Conservation (phyloP, 2,888 invertebrate species). For the Molanna angustata region DNA sequence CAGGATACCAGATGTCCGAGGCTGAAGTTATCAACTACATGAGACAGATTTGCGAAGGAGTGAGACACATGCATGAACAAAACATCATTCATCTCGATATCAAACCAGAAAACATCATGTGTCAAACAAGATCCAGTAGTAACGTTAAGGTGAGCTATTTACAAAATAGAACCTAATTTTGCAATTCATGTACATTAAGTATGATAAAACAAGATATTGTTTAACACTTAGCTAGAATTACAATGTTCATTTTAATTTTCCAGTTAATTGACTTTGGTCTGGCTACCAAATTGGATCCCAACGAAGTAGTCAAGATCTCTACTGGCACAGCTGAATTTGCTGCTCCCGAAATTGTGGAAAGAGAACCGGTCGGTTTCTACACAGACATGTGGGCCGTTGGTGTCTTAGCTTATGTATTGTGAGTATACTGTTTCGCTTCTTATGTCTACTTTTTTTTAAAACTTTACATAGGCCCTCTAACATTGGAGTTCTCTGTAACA, state of each 20-base stretch:
- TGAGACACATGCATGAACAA: constrained; percentile 98
- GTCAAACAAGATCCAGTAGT: constrained; percentile 91
- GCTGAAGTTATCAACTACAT: constrained; percentile 99
- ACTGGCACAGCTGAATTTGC: constrained; percentile 99
- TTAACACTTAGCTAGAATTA: too few relatives aligned
- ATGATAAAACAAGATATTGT: too few relatives aligned
- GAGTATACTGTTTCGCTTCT: constrained; percentile 49
- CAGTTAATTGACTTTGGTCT: constrained; percentile 97
- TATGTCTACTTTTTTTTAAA: too few relatives aligned
- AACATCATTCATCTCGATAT: constrained; percentile 97
- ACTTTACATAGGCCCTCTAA: too few relatives aligned
- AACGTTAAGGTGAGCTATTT: constrained; percentile 71
- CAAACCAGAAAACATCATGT: constrained; percentile 99
- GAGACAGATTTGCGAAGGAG: constrained; percentile 96
- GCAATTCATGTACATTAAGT: too few relatives aligned
- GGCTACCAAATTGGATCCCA: constrained; percentile 96
- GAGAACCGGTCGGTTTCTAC: constrained; percentile 99
- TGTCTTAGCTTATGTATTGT: constrained; percentile 97
- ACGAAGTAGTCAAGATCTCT: constrained; percentile 97
- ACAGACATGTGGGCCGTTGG: constrained; percentile 99
- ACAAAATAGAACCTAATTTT: too few relatives aligned
- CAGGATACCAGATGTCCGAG: constrained; percentile 98
- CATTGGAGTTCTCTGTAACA: too few relatives aligned
- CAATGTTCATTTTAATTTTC: constrained; percentile 12
- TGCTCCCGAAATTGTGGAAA: constrained; percentile 97